Conservation (phyloP, 2,113 vertebrate genomes). For the Platysternon megacephalum region DNA sequence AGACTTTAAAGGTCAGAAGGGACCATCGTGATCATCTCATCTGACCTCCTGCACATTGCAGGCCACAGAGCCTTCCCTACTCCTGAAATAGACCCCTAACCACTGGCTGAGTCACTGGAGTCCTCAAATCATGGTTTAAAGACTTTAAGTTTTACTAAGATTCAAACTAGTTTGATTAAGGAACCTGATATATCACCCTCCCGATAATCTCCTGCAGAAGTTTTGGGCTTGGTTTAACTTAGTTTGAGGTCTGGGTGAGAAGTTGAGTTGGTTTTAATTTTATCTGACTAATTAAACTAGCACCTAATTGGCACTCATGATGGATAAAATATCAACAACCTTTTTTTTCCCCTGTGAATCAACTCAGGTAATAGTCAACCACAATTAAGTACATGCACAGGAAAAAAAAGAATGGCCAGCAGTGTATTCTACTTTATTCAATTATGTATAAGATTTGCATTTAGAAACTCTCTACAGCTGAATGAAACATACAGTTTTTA, state of each 20-base stretch:
- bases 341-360: constrained; percentile 26
- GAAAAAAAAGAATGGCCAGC: constrained; percentile 35
- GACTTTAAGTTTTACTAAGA: neutral
- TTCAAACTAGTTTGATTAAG: constrained; percentile 46
- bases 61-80: too few relatives aligned
- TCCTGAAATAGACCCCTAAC: too few relatives aligned
- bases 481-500: constrained; percentile 23
- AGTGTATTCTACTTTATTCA: constrained; percentile 47
- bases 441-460: constrained; percentile 41
- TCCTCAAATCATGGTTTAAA: too few relatives aligned
- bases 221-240: constrained; percentile 25
- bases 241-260: constrained; percentile 20
- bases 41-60: too few relatives aligned
- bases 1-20: too few relatives aligned
- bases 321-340: neutral
- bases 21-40: too few relatives aligned
- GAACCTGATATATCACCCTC: constrained; percentile 14
- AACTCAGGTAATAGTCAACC: constrained; percentile 9
- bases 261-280: constrained; percentile 41
- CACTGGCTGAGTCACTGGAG: too few relatives aligned
- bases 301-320: constrained; percentile 42
- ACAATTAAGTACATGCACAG: constrained; percentile 31
- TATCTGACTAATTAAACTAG: constrained; percentile 30
- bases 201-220: constrained; percentile 23
- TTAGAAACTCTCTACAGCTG: constrained; percentile 33